Base-by-base conservation (phyloP, 2,888 invertebrate genomes). In the Ichneumon xanthorius region DNA sequence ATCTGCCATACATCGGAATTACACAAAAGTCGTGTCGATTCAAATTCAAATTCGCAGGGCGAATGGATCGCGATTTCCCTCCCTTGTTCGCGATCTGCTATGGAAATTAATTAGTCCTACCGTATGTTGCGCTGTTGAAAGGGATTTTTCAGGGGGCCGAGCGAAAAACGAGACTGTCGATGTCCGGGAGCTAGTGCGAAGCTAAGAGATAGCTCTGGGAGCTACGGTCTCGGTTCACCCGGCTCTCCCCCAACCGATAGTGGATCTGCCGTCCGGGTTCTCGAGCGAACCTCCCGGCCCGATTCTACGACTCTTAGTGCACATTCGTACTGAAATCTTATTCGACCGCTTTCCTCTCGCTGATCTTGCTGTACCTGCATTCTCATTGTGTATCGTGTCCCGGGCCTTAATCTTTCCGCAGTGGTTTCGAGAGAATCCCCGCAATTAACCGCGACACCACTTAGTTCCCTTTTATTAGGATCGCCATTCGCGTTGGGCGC, bases 51-150 rank as follows among this genome's bases (percentile, higher is more conserved):
- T 40, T 40, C 40, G 40, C 40, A 6, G 2, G 78, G 33, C 11
- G 19, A 70, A 73, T 37, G 68, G 50, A 78, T 68, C 45, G 68
- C 58, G 76, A 65, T 16, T 67, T 58, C 19, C 50, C 63, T 11
- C 26, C 40, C 4, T 58, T n/a, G 14, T 58, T 67, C 37, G 82
- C 79, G 84, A 87, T 88, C 79, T 89, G 87, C 90, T 92, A 92
- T 92, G 92, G 89, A 92, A 92, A 92, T 92, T 92, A 92, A 92
- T 92, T 92, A 92, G 92, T 88, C 88, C 82, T 88, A 87, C 87
- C 88, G 90, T 90, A 90, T 82, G 90, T 87, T 87, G 89, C 88
- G 26, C 55, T 14, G 58, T 37, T 48, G 61, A 67, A 88, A 87
- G 88, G 89, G 2, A 91, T 92, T 92, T 91, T 92, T 91, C 89